Conservation (phyloP, 1,140 invertebrate species). For the Pseudobourletiella spinata region DNA sequence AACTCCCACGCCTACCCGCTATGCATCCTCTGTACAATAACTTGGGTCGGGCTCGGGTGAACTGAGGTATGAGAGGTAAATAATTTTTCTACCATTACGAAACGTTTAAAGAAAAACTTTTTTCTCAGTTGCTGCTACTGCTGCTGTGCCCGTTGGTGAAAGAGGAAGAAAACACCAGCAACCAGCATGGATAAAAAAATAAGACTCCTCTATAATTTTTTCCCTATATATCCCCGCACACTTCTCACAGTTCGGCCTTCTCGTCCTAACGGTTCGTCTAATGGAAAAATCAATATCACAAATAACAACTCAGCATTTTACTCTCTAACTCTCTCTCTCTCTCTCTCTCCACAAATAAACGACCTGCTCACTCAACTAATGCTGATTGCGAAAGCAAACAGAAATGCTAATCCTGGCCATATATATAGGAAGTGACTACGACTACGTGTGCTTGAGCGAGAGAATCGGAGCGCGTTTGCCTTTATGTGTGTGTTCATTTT, state of each 20-base stretch:
- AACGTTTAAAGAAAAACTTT: constrained; percentile 24
- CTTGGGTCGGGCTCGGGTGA: too few relatives aligned
- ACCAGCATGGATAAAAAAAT: neutral
- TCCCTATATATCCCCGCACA: neutral
- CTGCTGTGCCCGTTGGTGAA: too few relatives aligned
- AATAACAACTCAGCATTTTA: constrained; percentile 6
- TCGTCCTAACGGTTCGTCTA: too few relatives aligned
- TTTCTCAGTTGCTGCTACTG: too few relatives aligned
- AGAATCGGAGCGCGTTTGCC: too few relatives aligned
- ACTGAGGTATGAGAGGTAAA: constrained; percentile 1
- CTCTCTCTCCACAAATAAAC: too few relatives aligned
- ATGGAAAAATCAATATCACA: constrained; percentile 6
- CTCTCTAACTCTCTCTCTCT: too few relatives aligned
- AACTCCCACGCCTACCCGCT: too few relatives aligned
- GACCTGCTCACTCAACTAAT: neutral
- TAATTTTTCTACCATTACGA: constrained; percentile 28
- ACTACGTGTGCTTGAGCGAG: neutral
- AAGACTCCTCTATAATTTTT: neutral
- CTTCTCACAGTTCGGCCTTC: neutral
- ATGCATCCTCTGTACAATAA: too few relatives aligned
- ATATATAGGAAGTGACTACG: neutral
- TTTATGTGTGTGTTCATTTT: too few relatives aligned
- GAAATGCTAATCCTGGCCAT: neutral
- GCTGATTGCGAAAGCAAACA: neutral
- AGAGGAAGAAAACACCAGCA: too few relatives aligned